Evolutionary conservation across 2,113 vertebrate genomes (phyloP).

Genomic region (Salvelinus alpinus): DNA sequence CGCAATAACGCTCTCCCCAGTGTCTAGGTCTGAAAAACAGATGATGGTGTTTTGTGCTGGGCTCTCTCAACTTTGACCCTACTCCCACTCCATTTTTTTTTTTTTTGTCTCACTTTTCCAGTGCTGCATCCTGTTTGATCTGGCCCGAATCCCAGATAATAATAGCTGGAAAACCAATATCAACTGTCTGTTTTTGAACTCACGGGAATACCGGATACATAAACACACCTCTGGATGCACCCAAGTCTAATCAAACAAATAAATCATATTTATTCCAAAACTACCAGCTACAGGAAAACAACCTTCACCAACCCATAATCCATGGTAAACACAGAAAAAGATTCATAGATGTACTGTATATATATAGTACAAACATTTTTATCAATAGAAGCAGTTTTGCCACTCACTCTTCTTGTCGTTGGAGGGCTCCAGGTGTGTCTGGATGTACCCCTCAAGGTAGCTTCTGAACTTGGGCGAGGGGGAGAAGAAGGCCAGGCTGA

Average conservation of each 20-base stretch:
- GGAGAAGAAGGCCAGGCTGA: conserved; percentile 80
- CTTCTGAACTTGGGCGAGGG: conserved; percentile 80
- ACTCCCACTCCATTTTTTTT: conserved; percentile 18
- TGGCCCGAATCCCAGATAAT: conserved; percentile 34
- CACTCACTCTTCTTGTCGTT: conserved; percentile 77
- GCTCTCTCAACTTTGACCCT: conserved; percentile 25
- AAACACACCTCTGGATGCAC: conserved; percentile 28
- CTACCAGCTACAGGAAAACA: too few relatives aligned
- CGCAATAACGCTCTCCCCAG: too few relatives aligned
- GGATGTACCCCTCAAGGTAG: conserved; percentile 81
- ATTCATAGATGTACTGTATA: too few relatives aligned
- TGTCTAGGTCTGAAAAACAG: background rate
- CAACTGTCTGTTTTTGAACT: conserved; percentile 8
- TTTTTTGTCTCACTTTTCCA: conserved; percentile 18
- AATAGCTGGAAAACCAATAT: conserved; percentile 24
- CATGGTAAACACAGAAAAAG: too few relatives aligned
- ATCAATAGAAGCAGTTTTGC: too few relatives aligned
- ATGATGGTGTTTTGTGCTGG: conserved; percentile 22
- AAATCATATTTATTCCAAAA: too few relatives aligned
- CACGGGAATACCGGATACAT: conserved; percentile 10
- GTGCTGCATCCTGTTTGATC: conserved; percentile 48
- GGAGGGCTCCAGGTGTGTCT: conserved; percentile 74
- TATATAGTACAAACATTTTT: too few relatives aligned
- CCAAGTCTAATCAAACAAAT: too few relatives aligned
- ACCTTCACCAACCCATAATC: too few relatives aligned